Evolutionary conservation across 2,113 vertebrate genomes (phyloP).

Genomic region (Garra rufa): DNA sequence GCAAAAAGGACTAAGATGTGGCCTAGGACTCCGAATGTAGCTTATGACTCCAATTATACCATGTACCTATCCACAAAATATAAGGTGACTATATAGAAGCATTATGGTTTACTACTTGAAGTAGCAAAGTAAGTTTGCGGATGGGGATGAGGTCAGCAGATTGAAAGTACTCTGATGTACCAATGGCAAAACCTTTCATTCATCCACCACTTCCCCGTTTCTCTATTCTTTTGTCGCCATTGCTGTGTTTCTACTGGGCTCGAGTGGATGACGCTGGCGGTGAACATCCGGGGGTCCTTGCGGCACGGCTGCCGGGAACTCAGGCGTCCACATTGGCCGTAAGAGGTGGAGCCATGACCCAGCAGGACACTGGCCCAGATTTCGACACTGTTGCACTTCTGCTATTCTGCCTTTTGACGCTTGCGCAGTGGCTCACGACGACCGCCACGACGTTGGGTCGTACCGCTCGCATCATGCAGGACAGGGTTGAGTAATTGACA

Average conservation of each 20-base stretch:
- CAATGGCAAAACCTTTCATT: conserved; percentile 26
- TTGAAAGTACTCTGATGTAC: conserved; percentile 12
- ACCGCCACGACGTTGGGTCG: conserved; percentile 29
- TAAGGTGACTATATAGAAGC: background rate
- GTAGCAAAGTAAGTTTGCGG: background rate
- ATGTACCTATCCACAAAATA: no score
- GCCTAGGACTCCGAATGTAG: background rate
- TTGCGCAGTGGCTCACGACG: conserved; percentile 3
- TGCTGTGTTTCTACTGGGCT: conserved; percentile 18
- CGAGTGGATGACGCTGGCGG: background rate
- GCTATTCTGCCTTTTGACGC: conserved; percentile 46
- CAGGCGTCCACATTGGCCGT: conserved; percentile 55
- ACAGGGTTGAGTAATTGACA: conserved; percentile 56
- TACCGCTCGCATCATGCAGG: conserved; percentile 53
- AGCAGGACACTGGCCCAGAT: conserved; percentile 55
- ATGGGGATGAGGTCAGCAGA: background rate
- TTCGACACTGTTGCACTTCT: conserved; percentile 63
- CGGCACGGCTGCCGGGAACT: conserved; percentile 56
- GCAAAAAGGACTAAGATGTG: background rate
- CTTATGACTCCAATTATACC: background rate
- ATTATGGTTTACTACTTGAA: background rate
- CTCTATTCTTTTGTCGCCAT: background rate
- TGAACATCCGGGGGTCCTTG: conserved; percentile 54
- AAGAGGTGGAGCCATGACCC: conserved; percentile 57
- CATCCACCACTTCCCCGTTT: conserved; percentile 32